Conservation (phyloP, 2,888 invertebrate genomes). For the Napeogenes sylphis region DNA sequence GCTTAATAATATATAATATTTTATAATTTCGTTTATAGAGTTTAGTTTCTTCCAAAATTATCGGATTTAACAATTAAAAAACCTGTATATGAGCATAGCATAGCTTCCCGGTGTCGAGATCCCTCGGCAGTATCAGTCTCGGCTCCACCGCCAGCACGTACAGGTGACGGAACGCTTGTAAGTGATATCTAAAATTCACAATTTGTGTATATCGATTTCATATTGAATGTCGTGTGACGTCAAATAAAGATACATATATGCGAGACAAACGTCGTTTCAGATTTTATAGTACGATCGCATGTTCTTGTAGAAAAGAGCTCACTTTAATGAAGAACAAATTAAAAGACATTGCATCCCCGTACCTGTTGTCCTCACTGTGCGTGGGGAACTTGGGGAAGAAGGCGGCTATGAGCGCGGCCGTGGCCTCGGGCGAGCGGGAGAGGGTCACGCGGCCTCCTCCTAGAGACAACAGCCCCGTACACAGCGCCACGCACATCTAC, state of each 20-base stretch:
- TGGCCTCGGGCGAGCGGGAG: constrained; percentile 87
- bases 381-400: constrained; percentile 98
- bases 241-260: too few species aligned
- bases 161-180: constrained; percentile 97
- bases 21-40: too few species aligned
- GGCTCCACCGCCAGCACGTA: constrained; percentile 97
- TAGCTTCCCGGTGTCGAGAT: constrained; percentile 86
- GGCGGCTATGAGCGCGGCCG: constrained; percentile 94
- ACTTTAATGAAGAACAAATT: too few species aligned
- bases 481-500: not conserved
- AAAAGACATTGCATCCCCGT: constrained; percentile 11
- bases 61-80: too few species aligned
- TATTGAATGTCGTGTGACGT: too few species aligned
- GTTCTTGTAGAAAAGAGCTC: not conserved
- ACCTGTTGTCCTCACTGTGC: constrained; percentile 97
- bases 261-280: too few species aligned
- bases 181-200: constrained; percentile 84
- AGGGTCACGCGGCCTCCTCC: constrained; percentile 94
- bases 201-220: too few species aligned
- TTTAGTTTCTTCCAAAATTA: too few species aligned
- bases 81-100: constrained; percentile 90
- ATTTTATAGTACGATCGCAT: too few species aligned
- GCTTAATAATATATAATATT: too few species aligned
- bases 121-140: constrained; percentile 90
- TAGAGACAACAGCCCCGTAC: constrained; percentile 89